A percentile compares a stretch with the other conserved stretches of the same genome.
Evolutionary conservation across 2,888 invertebrate species (phyloP).

Genomic region (Orthonychiurus folsomi): DNA sequence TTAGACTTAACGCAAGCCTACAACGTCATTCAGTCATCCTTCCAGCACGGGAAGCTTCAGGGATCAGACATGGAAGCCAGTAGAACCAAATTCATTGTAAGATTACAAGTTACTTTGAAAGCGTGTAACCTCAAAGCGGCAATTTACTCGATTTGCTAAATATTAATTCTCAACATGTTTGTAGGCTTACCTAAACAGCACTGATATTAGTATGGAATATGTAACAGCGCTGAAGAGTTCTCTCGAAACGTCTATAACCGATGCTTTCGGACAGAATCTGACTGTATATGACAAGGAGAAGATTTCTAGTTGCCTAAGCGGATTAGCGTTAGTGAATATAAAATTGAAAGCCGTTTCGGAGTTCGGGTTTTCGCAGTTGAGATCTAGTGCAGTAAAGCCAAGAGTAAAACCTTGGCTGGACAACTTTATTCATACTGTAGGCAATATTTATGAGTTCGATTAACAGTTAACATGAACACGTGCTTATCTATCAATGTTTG

Average conservation of each 20-base stretch:
- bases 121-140: neutral
- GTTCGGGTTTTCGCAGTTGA: conserved; percentile 70
- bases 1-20: conserved; percentile 72
- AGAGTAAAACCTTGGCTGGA: conserved; percentile 75
- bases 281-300: conserved; percentile 58
- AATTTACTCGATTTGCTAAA: conserved; percentile 3
- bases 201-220: conserved; percentile 83
- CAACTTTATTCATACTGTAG: conserved; percentile 50
- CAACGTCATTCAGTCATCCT: conserved; percentile 66
- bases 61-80: conserved; percentile 69
- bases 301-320: conserved; percentile 61
- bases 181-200: conserved; percentile 77
- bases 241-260: conserved; percentile 60
- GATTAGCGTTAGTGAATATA: conserved; percentile 52
- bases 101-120: conserved; percentile 27
- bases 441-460: neutral
- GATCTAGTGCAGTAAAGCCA: conserved; percentile 71
- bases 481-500: too few species aligned
- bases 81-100: conserved; percentile 65
- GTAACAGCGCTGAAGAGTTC: conserved; percentile 73
- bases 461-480: neutral
- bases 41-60: conserved; percentile 71
- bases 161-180: conserved; percentile 34
- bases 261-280: conserved; percentile 48
- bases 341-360: conserved; percentile 60